Evolutionary conservation across 2,113 vertebrate species (phyloP), one percentile per base, ranked within the genome.

Genomic region (Hyla sarda): DNA sequence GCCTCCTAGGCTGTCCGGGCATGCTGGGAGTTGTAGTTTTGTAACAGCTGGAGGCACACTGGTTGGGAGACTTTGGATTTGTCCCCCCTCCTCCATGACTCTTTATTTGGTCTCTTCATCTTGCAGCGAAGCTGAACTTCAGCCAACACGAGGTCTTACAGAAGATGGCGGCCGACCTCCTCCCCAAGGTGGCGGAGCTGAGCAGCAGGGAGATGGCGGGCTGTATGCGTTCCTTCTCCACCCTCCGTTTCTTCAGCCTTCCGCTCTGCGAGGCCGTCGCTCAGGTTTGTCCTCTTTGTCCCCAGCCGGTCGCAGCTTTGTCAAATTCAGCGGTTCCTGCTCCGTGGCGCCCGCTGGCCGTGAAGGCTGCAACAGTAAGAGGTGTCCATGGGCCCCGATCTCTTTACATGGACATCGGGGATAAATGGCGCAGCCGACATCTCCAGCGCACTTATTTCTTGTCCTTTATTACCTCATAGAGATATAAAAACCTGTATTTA

Each of bases 121-220:
- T 83, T 86, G 21, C 89, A 99, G 97, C 95, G 54, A 98, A 96
- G 87, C 91, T 98, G 87, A 94, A 92, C 91, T 98, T 98, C 92
- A 93, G 96, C 82, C 94, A 98, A 87, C 91, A 94, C 28, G 96
- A 96, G 90, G 91, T 98, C 62, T 94, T 96, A 88, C 95, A 98
- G 90, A 94, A 95, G 88, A 88, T 98, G 9, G 92, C 96, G 0
- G 60, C 93, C 0, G 96, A 97, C 87, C 90, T 98, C 83, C 89
- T 96, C 0, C 92, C 96, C 28, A 92, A 89, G 16, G n/a, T 94
- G 2, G 47, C 94, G 1, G 34, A 89, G 21, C 89, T 98, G 88
- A 89, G 72, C 0, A 23, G 94, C 0, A 0, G 48, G 0, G 95
- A 97, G 7, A 92, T 97, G 74, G 91, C 91, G 0, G 94, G 92